Evolutionary conservation across 2,113 vertebrate genomes (phyloP), one percentile per base, ranked within the genome.

Genomic region (Odocoileus hemionus): DNA sequence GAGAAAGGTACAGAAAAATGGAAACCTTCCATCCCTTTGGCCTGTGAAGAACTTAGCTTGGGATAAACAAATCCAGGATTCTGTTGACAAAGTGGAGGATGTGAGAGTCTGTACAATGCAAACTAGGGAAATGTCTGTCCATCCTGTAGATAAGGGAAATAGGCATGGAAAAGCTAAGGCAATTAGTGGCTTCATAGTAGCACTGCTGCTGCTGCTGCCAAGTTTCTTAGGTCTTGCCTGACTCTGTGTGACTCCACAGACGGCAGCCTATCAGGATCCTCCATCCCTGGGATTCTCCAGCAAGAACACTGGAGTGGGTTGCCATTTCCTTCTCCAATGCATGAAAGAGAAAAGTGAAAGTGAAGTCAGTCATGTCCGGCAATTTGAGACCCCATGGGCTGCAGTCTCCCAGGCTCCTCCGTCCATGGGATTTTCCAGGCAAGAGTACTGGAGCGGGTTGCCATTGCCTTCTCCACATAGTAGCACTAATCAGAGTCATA

Each of bases 351-450:
- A 67, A 67, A 67, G 61, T 36, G 17, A 67, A 67, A 70, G 17
- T 21, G n/a, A 70, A 70, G 17, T 36, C 2, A 36, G 30, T 21
- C 1, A 1, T 36, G n/a, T 70, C 64, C 0, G 2, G 21, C 1
- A 0, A n/a, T 70, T 70, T 0, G 9, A 0, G 4, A 19, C 33
- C 16, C 33, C 64, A 10, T 67, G 64, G 33, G 10, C 64, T 67
- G 64, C 16, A 10, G 61, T 17, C 33, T 0, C 19, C 33, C 64
- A 67, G 16, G 33, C 16, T 67, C 33, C 64, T 36, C 33, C 0
- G 4, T 36, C 64, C 64, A 5, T 36, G 33, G 17, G 9, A 12
- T 36, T 70, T 70, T 70, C 67, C n/a, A 36, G 67, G 0, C n/a
- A 23, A 21, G 67, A 70, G 67, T 23, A 70, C 19, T 36, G 19